phyloP scores from a whole-genome alignment of 2,888 invertebrate genomes.

The Rhopalosiphum nymphaeae region DNA sequence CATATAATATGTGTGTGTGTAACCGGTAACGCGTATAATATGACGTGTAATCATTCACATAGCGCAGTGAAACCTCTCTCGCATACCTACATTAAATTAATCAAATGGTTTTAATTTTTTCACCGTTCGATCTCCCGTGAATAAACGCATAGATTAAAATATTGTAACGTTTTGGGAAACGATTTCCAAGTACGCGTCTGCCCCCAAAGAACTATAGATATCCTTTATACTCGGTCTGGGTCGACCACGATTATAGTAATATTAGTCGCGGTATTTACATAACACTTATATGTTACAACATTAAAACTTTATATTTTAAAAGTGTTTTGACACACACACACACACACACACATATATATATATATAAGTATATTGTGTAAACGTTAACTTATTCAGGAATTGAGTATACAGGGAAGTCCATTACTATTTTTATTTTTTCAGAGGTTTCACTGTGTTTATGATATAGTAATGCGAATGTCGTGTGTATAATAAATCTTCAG shows the following conservation, averaged over 20 bases:
- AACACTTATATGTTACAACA: too few species aligned
- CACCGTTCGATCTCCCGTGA: too few species aligned
- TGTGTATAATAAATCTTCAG: slow-evolving; percentile 26
- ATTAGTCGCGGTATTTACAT: too few species aligned
- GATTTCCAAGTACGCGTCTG: too few species aligned
- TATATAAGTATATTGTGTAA: neutral
- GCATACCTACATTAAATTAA: neutral
- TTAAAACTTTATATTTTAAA: neutral
- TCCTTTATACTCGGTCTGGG: too few species aligned
- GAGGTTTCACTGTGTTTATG: slow-evolving; percentile 27
- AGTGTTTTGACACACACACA: neutral
- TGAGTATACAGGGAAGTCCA: neutral
- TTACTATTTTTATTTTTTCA: neutral
- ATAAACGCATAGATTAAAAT: too few species aligned
- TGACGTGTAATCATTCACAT: neutral
- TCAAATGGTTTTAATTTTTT: neutral
- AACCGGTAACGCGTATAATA: neutral
- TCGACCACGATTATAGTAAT: too few species aligned
- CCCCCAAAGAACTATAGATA: too few species aligned
- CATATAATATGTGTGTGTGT: neutral
- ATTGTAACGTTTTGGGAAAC: too few species aligned
- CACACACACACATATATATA: too few species aligned
- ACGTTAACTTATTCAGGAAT: neutral
- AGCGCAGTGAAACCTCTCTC: neutral
- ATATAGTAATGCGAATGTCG: neutral